Evolutionary conservation across 2,113 vertebrate species (phyloP).

Genomic region (Cochlearius cochlearius): DNA sequence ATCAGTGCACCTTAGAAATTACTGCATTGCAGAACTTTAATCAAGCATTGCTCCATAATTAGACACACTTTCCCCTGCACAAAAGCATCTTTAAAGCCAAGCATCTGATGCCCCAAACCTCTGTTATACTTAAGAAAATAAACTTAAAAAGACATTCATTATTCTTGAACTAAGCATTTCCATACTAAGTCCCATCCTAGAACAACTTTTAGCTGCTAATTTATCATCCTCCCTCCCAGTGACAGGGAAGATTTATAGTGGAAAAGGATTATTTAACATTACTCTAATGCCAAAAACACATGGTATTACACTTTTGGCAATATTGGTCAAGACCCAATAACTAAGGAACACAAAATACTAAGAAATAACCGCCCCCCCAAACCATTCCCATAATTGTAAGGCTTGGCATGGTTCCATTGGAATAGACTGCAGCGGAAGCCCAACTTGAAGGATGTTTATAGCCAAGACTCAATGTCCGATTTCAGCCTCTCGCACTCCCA

Average conservation of each 20-base stretch:
- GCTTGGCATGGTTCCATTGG: background rate
- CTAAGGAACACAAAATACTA: background rate
- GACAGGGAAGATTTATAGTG: constrained; percentile 52
- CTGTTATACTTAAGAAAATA: constrained; percentile 39
- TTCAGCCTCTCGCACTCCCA: background rate
- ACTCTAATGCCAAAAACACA: constrained; percentile 29
- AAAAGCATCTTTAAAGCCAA: constrained; percentile 26
- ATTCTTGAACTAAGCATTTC: constrained; percentile 23
- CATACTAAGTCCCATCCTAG: constrained; percentile 25
- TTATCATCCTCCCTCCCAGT: constrained; percentile 30
- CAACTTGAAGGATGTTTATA: background rate
- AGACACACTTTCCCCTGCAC: background rate
- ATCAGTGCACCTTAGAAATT: background rate
- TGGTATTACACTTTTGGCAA: background rate
- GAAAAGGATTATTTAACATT: constrained; percentile 39
- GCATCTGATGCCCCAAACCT: background rate
- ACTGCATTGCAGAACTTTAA: background rate
- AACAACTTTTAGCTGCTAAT: constrained; percentile 54
- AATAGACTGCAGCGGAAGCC: background rate
- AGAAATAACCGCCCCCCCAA: background rate
- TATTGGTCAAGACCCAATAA: background rate
- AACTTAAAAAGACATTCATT: constrained; percentile 36
- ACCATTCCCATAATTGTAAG: background rate
- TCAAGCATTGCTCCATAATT: background rate
- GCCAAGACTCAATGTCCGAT: background rate